A percentile compares a stretch with the other conserved stretches of the same genome.
Evolutionary conservation across 2,113 vertebrate species (phyloP).

Genomic region (Origma solitaria): DNA sequence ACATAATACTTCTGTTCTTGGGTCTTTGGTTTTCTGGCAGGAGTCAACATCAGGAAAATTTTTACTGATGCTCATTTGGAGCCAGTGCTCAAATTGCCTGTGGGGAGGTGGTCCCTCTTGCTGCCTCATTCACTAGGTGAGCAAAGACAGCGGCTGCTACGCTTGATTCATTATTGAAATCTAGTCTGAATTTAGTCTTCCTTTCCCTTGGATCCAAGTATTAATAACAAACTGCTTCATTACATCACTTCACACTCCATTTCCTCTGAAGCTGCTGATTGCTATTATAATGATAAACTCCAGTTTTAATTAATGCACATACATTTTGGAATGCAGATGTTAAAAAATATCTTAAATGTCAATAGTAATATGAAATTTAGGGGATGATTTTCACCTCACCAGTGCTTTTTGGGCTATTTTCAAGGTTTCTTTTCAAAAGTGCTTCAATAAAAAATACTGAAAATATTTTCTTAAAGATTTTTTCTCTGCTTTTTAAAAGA

Average conservation of each 20-base stretch:
- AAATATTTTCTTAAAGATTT: constrained; percentile 39
- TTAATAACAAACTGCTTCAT: neutral
- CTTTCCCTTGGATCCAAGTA: neutral
- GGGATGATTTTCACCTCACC: neutral
- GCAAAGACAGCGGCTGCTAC: neutral
- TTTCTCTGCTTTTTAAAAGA: neutral
- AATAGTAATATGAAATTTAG: neutral
- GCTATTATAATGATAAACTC: neutral
- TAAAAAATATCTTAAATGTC: neutral
- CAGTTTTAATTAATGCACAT: neutral
- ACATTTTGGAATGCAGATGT: neutral
- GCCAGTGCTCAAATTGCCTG: neutral
- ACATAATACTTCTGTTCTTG: neutral
- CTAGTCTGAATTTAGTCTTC: neutral
- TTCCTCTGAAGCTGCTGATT: neutral
- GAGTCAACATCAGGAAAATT: neutral
- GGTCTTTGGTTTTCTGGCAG: neutral
- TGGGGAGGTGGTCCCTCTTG: neutral
- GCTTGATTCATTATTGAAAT: neutral
- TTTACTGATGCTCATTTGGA: neutral
- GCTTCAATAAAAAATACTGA: neutral
- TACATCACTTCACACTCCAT: neutral
- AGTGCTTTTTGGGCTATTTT: neutral
- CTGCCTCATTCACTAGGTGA: neutral
- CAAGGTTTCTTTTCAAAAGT: neutral